Evolutionary conservation across 1,140 invertebrate species (phyloP), one percentile per base, ranked within the genome.

Genomic region (Brachionus rotundiformis): DNA sequence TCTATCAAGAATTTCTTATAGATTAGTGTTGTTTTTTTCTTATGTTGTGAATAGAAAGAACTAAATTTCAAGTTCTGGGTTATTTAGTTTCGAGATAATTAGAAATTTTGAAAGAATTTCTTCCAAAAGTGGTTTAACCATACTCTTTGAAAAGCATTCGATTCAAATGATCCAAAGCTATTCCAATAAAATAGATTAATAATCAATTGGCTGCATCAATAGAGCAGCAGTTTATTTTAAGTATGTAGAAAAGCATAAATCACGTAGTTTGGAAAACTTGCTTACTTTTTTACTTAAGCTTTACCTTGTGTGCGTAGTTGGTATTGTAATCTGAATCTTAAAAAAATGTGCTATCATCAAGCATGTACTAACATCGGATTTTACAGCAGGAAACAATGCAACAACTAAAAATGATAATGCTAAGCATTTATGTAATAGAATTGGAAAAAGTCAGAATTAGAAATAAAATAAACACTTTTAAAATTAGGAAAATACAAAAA

Each of bases 31-130:
- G 6, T 63, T 63, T 63, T 29, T 13, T 29, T 29, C 4, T n/a
- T 13, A 3, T 49, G 16, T 13, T 19, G n/a, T 63, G 59, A 63
- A 63, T 33, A 68, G 27, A 68, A 19, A 39, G 16, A 36, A n/a
- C 29, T 63, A 23, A 29, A 63, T 63, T 29, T 68, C 31, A 68
- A 68, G 63, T 68, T 68, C 11, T 68, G 63, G 63, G 31, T 68
- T 68, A 41, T 68, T 68, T 39, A 68, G 29, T 68, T 68, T 68
- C 31, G 63, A 68, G 63, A 68, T 68, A 68, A 68, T 68, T 68
- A 33, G 13, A 68, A 68, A 39, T 33, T 54, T 63, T 63, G 1
- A 8, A 63, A n/a, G 25, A 63, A 29, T 63, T 63, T 16, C 29
- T 63, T n/a, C 61, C 11, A 68, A 39, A 41, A 68, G 33, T 19